phyloP scores from a whole-genome alignment of 2,888 invertebrate genomes.

The Alitta virens region DNA sequence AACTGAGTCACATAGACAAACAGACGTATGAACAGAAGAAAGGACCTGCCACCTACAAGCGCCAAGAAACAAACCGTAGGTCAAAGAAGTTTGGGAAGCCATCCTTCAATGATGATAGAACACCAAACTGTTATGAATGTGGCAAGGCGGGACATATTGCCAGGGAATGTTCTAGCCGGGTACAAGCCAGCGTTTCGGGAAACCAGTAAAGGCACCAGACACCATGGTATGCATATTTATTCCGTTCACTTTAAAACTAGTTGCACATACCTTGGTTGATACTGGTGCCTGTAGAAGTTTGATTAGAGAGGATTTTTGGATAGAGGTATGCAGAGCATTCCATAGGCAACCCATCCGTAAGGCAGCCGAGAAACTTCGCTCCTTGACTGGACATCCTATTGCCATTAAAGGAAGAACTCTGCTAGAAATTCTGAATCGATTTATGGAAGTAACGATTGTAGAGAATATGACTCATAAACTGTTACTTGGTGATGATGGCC shows the following conservation, averaged over 20 bases:
- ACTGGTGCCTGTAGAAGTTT: constrained; percentile 8
- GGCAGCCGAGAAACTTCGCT: not conserved
- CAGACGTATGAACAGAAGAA: not conserved
- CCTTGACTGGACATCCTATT: not conserved
- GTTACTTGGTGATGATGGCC: constrained; percentile 1
- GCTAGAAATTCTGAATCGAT: not conserved
- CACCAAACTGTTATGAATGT: not conserved
- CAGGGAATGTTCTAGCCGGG: not conserved
- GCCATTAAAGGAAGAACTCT: not conserved
- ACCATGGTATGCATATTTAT: not conserved
- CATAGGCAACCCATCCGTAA: not conserved
- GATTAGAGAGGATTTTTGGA: not conserved
- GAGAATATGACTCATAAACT: not conserved
- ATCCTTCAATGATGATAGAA: not conserved
- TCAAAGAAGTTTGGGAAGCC: not conserved
- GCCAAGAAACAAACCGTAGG: no score
- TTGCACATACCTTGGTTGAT: constrained; percentile 2
- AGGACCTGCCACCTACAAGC: no score
- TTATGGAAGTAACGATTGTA: not conserved
- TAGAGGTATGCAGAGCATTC: not conserved
- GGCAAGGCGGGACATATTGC: not conserved
- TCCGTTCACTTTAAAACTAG: not conserved
- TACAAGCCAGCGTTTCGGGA: not conserved
- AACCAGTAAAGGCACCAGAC: constrained; percentile 6
- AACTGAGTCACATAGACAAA: not conserved